Base-by-base conservation (phyloP, 2,113 vertebrate genomes). In the Melanotaenia duboulayi region DNA sequence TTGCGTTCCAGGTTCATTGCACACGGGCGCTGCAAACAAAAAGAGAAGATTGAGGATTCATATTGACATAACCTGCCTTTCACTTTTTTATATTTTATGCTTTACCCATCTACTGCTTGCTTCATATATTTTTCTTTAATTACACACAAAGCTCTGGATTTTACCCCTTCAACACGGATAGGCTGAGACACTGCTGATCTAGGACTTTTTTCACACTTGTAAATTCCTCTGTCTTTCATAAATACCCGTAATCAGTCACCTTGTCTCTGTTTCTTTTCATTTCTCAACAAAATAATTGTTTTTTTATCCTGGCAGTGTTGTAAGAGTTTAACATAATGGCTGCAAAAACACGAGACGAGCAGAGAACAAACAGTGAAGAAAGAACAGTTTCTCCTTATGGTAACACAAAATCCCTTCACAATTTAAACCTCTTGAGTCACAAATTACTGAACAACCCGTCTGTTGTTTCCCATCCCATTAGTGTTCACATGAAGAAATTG, bases 1-100 rank as follows among this genome's bases (percentile, higher is more conserved):
- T 82, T 71, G 91, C 89, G 94, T 88, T 93, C 91, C 86, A 83
- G 92, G 90, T 88, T 94, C 96, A 97, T 97, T 83, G 83, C 90
- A 89, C 81, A 74, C 46, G 28, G 74, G 80, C 71, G 87, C 96
- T 97, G 88, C 39, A 22, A 61, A 78, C 2, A 70, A 77, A 71
- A 63, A 60, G 6, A 10, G 32, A 32, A 24, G 37, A 64, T 78
- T 66, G 40, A 66, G 8, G 49, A 59, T 58, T 62, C 50, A 22
- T 28, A 16, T 44, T 69, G 19, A 58, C 52, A 65, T n/a, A 63
- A 24, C 7, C 11, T 9, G 2, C 39, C 24, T 56, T 62, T 66
- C 6, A 19, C 44, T 55, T 44, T n/a, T 46, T 35, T 13, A 17
- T 4, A n/a, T 25, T 23, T 42, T 16, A 42, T 16, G 12, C 5